Base-by-base conservation (phyloP, 2,888 invertebrate species). In the Phyllotreta cruciferae region DNA sequence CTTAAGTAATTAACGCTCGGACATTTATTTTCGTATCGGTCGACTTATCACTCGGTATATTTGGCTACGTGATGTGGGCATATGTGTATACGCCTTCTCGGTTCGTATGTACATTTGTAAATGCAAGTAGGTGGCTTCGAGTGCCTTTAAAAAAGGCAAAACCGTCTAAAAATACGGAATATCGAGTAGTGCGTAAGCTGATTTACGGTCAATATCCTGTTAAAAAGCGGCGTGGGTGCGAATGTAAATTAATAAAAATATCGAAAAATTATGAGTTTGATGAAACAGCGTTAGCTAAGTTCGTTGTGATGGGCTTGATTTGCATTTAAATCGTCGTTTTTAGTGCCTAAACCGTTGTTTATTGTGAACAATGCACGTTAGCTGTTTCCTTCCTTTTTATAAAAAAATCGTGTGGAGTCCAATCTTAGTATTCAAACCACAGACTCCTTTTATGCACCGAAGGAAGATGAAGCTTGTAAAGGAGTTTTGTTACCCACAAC, bases 71-170 rank as follows among this genome's bases (percentile, higher is more conserved):
- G 13, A 56, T 52, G 62, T 62, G 42, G 56, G 61, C 50, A 41
- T 34, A 57, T 62, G 42, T 50, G 61, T 45, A 41, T 34, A 65
- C 65, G 62, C 62, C 65, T 62, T 62, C 56, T 57, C 47, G 49
- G n/a, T n/a, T 52, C 49, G 24, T 24, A 24, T 24, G 24, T 47
- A 58, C 52, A 58, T 61, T 61, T 54, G 58, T 62, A 45, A 60
- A 58, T 52, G 60, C 9, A 41, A 41, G 57, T 58, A 58, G 57
- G 44, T 37, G 55, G 57, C 14, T 34, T 49, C 39, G 10, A 50
- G 14, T 34, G 41, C 11, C 49, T 38, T 24, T 49, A 49, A 34
- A 57, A 37, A 35, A 49, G 38, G 52, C 7, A 47, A 37, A 14
- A 7, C 10, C 24, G 35, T 24, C 24, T 24, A 38, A 44, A 39